phyloP scores from a whole-genome alignment of 2,797 vertebrate genomes.

The Buphagus erythrorhynchus region DNA sequence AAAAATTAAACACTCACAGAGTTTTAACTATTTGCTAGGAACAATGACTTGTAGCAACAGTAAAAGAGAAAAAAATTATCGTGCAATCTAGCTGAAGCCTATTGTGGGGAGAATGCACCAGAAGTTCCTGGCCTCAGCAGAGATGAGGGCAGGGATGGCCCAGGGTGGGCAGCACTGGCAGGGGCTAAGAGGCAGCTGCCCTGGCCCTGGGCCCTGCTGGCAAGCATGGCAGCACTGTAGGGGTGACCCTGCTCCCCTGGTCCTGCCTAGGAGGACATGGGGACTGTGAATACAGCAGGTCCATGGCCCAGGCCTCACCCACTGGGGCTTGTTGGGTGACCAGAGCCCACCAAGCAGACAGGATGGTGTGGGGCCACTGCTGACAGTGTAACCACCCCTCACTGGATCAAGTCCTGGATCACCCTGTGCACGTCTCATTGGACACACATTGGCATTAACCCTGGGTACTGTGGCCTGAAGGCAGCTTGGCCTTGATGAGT shows the following conservation, averaged over 20 bases:
- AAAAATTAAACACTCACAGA: neutral
- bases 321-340: neutral
- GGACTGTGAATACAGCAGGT: neutral
- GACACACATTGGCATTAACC: rapidly evolving
- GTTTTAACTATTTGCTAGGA: neutral
- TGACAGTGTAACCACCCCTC: no score
- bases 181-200: rapidly evolving
- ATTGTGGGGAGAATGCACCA: neutral
- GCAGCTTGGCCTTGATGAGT: neutral
- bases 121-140: neutral
- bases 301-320: rapidly evolving
- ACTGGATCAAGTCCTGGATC: neutral
- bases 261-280: rapidly evolving
- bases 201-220: rapidly evolving
- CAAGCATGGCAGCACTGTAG: rapidly evolving
- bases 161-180: neutral
- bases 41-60: neutral
- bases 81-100: rapidly evolving
- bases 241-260: neutral
- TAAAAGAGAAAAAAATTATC: neutral
- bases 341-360: neutral
- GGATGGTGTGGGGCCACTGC: rapidly evolving
- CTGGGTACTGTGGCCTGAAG: neutral
- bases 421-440: rapidly evolving
- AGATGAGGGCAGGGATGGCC: neutral